A percentile compares a stretch with the other conserved stretches of the same genome.
phyloP scores from a whole-genome alignment of 2,797 vertebrate species.

The Potorous gilbertii region DNA sequence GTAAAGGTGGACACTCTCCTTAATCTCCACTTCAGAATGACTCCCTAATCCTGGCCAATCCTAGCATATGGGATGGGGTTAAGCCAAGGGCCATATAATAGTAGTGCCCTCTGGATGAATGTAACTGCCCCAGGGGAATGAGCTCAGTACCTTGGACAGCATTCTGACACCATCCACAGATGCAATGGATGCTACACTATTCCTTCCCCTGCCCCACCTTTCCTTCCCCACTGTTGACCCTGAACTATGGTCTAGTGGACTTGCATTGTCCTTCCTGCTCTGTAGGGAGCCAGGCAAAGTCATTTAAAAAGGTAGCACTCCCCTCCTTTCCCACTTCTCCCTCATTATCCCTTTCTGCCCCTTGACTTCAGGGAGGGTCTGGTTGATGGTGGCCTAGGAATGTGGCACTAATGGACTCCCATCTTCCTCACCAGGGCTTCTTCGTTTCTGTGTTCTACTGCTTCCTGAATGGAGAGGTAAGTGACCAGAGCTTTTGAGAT shows the following conservation, averaged over 20 bases:
- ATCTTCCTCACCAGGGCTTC: conserved; percentile 89
- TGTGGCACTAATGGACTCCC: not conserved
- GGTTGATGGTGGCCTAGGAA: not conserved
- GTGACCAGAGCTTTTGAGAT: not conserved
- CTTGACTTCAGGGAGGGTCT: not conserved
- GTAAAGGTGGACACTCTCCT: not conserved
- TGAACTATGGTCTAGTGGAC: not conserved
- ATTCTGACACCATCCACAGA: too few species aligned
- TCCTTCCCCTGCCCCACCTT: not conserved
- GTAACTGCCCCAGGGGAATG: too few species aligned
- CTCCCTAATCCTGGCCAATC: not conserved
- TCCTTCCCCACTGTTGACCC: not conserved
- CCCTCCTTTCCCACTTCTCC: not conserved
- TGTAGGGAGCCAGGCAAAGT: not conserved
- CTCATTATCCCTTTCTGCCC: not conserved
- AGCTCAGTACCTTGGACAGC: not conserved
- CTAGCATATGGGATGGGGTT: not conserved
- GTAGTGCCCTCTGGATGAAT: not conserved
- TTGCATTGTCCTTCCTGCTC: not conserved
- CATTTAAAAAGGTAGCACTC: not conserved
- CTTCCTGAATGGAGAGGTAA: conserved; percentile 98
- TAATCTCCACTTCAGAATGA: not conserved
- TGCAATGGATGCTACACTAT: too few species aligned
- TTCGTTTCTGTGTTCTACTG: conserved; percentile 99
- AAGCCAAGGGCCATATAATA: not conserved